Conservation (phyloP, 2,113 vertebrate species). For the Balaeniceps rex region DNA sequence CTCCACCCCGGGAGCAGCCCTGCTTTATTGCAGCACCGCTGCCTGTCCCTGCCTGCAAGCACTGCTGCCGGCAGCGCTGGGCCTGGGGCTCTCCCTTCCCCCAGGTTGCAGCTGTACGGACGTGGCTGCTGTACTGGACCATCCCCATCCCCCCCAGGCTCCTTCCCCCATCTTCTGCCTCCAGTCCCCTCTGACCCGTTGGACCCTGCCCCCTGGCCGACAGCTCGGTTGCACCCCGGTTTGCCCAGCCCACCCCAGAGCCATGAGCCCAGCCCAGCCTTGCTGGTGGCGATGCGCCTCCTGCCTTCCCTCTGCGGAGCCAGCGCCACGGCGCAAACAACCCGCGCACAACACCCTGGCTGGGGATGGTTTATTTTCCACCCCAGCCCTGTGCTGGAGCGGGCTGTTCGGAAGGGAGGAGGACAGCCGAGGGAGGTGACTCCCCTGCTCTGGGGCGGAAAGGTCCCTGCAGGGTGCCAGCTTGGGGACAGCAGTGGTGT, state of each 20-base stretch:
- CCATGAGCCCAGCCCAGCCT: background rate
- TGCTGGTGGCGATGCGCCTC: accelerated
- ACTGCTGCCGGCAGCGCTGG: too few species aligned
- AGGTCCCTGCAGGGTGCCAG: background rate
- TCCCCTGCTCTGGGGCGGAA: background rate
- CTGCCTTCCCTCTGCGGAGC: background rate
- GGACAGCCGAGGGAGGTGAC: background rate
- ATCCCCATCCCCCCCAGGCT: background rate
- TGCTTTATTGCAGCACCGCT: background rate
- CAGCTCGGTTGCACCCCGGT: accelerated
- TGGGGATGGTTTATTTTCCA: background rate
- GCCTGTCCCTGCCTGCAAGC: background rate
- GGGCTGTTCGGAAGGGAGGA: background rate
- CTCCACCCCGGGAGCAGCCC: background rate
- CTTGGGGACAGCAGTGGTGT: accelerated
- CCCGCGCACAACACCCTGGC: accelerated
- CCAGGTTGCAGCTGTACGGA: background rate
- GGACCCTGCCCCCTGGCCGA: too few species aligned
- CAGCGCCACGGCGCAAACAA: too few species aligned
- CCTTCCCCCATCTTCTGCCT: background rate
- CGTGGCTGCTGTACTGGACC: background rate
- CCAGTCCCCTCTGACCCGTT: background rate
- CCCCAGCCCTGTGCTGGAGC: too few species aligned
- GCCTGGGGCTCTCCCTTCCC: background rate
- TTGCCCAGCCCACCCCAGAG: background rate